A percentile compares a stretch with the other conserved stretches of the same genome.
Evolutionary conservation across 2,113 vertebrate genomes (phyloP).

Genomic region (Poeciliopsis occidentalis): DNA sequence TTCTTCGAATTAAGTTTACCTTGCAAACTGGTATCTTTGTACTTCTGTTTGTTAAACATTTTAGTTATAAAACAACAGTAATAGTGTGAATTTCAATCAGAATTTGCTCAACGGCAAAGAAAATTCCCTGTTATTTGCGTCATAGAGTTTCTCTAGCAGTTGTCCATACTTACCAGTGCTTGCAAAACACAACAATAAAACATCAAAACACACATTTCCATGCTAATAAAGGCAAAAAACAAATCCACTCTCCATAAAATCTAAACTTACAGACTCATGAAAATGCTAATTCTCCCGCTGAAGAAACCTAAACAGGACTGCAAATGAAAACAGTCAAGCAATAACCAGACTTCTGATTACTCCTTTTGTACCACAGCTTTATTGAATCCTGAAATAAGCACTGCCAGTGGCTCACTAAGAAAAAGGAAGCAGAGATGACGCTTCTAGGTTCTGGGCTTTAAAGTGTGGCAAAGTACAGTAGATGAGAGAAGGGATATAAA

Average conservation of each 20-base stretch:
- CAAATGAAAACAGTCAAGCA: constrained; percentile 54
- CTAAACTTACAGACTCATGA: constrained; percentile 65
- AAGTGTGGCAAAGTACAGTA: constrained; percentile 2
- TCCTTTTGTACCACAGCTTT: constrained; percentile 6
- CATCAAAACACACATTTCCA: constrained; percentile 25
- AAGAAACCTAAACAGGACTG: constrained; percentile 75
- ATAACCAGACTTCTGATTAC: constrained; percentile 19
- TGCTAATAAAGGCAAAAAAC: constrained; percentile 37
- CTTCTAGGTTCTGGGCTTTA: constrained; percentile 12
- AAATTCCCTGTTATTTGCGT: not conserved
- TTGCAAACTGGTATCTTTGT: not conserved
- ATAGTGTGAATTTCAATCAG: not conserved
- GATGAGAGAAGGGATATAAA: not conserved
- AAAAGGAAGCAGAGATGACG: constrained; percentile 34
- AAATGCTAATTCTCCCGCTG: constrained; percentile 70
- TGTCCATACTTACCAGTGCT: constrained; percentile 26
- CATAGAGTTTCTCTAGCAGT: not conserved
- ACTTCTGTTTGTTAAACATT: not conserved
- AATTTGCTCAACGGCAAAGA: not conserved
- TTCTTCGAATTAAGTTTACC: not conserved
- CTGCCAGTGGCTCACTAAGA: constrained; percentile 27
- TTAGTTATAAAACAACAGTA: not conserved
- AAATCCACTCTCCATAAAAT: constrained; percentile 34
- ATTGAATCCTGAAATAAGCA: constrained; percentile 40
- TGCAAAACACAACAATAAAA: constrained; percentile 18